phyloP scores from a whole-genome alignment of 2,888 invertebrate genomes.

The Polyommatus iphigenia region DNA sequence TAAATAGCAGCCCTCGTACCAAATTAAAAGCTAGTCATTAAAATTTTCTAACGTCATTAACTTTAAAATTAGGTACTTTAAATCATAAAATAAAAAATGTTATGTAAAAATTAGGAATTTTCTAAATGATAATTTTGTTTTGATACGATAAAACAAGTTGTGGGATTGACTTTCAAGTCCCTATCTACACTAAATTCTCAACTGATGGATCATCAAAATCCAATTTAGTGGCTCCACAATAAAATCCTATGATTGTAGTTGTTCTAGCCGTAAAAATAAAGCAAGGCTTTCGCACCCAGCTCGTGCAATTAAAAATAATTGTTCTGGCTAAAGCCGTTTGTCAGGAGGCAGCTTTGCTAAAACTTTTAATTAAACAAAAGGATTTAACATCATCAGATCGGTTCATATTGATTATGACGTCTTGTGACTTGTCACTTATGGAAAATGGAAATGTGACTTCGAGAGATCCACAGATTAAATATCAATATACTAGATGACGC shows the following conservation, averaged over 20 bases:
- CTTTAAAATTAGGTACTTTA: too few relatives aligned
- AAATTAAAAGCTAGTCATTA: too few relatives aligned
- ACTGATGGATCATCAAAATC: background rate
- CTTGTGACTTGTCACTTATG: background rate
- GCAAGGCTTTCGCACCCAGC: conserved; percentile 36
- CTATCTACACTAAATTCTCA: background rate
- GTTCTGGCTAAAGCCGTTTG: conserved; percentile 41
- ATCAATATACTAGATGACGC: too few relatives aligned
- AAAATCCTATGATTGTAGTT: conserved; percentile 34
- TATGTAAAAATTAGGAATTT: too few relatives aligned
- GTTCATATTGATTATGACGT: conserved; percentile 14
- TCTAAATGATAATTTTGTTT: background rate
- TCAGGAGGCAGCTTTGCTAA: conserved; percentile 36
- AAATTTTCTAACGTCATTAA: too few relatives aligned
- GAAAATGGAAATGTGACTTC: background rate
- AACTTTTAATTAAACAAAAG: conserved; percentile 32
- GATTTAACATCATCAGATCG: conserved; percentile 22
- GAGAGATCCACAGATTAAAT: background rate
- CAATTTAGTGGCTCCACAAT: conserved; percentile 2
- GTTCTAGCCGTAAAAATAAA: conserved; percentile 41
- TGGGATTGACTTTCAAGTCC: background rate
- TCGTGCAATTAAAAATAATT: conserved; percentile 43
- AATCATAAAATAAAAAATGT: too few relatives aligned
- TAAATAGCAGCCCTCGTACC: too few relatives aligned
- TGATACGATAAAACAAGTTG: background rate